A percentile compares a stretch with the other conserved stretches of the same genome.
These are phyloP conservation scores for Oxytorus armatus DNA, from an alignment of 2,888 invertebrate genomes.

Conservation along the genomic window DNA sequence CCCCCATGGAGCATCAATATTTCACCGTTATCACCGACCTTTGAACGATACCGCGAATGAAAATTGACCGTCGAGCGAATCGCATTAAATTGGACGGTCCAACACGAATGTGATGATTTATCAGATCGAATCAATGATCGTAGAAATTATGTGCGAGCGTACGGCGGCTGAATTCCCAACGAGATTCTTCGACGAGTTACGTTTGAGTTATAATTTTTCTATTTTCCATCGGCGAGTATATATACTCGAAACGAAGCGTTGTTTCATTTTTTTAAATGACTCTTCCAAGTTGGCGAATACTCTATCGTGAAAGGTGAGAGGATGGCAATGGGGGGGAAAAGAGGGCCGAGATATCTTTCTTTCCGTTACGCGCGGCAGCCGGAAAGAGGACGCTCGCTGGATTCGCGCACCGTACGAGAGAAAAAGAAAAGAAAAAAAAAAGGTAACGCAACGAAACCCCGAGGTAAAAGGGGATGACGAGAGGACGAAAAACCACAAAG, in stretches of 20 bases:
- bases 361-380: constrained; percentile 1
- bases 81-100: too few relatives aligned
- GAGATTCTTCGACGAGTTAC: too few relatives aligned
- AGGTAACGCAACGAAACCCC: constrained; percentile 47
- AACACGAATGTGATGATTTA: too few relatives aligned
- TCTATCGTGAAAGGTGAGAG: constrained; percentile 13
- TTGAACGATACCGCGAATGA: too few relatives aligned
- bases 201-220: too few relatives aligned
- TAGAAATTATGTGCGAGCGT: too few relatives aligned
- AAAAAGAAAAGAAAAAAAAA: constrained; percentile 48
- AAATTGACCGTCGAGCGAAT: too few relatives aligned
- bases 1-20: too few relatives aligned
- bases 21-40: too few relatives aligned
- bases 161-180: too few relatives aligned
- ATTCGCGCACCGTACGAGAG: constrained; percentile 34
- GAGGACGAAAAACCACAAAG: constrained; percentile 60
- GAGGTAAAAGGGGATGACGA: constrained; percentile 50
- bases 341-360: constrained; percentile 21
- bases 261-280: constrained; percentile 8
- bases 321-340: constrained; percentile 42
- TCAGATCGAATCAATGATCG: too few relatives aligned
- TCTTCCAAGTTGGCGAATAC: not conserved
- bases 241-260: not conserved
- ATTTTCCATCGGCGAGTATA: too few relatives aligned
- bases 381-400: constrained; percentile 13